Conservation (phyloP, 2,113 vertebrate genomes). For the Daubentonia madagascariensis region DNA sequence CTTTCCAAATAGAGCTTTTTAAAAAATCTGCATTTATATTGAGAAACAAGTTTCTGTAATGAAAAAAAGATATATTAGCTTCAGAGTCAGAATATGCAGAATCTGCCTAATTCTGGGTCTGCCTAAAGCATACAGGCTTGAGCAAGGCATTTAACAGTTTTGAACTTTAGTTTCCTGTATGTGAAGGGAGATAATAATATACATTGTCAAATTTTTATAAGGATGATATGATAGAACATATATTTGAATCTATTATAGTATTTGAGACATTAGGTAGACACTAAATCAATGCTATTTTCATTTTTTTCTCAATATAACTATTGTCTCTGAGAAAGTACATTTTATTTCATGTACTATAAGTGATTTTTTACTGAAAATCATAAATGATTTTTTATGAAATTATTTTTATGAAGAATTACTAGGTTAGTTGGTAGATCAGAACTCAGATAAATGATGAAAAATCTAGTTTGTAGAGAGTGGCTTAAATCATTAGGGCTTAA, state of each 20-base stretch:
- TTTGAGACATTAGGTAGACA: neutral
- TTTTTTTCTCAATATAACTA: neutral
- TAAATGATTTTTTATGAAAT: neutral
- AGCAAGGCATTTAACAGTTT: neutral
- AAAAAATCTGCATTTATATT: neutral
- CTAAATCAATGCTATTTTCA: neutral
- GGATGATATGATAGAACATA: neutral
- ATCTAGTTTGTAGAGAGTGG: neutral
- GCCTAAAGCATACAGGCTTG: fast-evolving
- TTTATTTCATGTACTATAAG: neutral
- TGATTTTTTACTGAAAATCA: neutral
- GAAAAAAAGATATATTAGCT: neutral
- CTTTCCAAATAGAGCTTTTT: neutral
- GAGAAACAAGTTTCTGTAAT: neutral
- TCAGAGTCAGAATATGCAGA: neutral
- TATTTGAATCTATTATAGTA: neutral
- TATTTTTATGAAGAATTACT: neutral
- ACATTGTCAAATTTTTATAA: neutral
- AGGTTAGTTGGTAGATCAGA: neutral
- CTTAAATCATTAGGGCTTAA: neutral
- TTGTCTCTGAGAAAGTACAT: neutral
- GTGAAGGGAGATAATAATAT: neutral
- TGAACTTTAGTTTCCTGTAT: neutral
- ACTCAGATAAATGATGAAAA: neutral
- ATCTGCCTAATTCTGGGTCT: neutral